Evolutionary conservation across 1,140 invertebrate genomes (phyloP), one percentile per base, ranked within the genome.

Genomic region (Panagrolaimus sp.): DNA sequence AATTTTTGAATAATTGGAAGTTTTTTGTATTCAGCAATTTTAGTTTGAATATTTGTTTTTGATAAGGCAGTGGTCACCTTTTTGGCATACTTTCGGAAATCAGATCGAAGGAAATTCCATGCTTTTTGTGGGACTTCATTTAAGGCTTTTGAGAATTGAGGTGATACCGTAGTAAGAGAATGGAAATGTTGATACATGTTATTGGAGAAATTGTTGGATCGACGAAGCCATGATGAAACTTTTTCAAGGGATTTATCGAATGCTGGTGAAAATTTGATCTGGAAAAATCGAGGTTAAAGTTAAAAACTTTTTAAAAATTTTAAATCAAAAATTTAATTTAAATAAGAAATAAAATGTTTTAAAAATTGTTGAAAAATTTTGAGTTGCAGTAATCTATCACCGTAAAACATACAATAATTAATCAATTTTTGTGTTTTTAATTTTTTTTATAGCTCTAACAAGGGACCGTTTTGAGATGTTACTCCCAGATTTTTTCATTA

Each of bases 51-150:
- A 27, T 57, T 57, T 2, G 31, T 7, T 27, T 57, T 57, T 8
- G 51, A 20, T 27, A 57, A 57, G 11, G 51, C 51, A 1, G 51
- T 57, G 1, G 51, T 57, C 14, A 57, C 51, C 51, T 57, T 57
- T 20, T 27, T 20, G 51, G 51, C 51, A 57, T 57, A 57, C 9
- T 20, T 57, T 5, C 20, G 20, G n/a, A 57, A 57, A 27, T 57
- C 51, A 11, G 9, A 20, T 16, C 16, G 0, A 0, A 57, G 51
- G 4, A 57, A 57, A 11, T 57, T 57, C 27, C 27, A 20, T 25
- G 27, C 9, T 16, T 57, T 57, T 23, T 13, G 2, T 11, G 51
- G 51, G 14, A 57, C 20, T 25, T 20, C 20, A 11, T 57, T 20
- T 25, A 57, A 27, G 31, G 31, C 31, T 38, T 38, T 38, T 27